These are phyloP conservation scores for Rhynchonycteris naso DNA, from an alignment of 2,797 vertebrate species.

Conservation along the genomic window DNA sequence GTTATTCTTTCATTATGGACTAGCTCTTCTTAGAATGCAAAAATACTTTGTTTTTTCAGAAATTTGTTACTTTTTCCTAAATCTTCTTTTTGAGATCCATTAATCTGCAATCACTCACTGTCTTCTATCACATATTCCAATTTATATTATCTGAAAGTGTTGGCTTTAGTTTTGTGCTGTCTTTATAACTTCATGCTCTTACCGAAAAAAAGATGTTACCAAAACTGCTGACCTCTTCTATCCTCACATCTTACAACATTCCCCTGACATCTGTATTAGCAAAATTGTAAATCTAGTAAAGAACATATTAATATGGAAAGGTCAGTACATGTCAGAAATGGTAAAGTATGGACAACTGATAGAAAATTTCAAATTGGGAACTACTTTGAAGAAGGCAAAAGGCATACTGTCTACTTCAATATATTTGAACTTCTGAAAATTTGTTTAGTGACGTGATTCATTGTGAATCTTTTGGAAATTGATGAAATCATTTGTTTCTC, in stretches of 20 bases:
- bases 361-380: slow-evolving; percentile 57
- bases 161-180: not conserved
- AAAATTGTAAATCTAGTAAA: slow-evolving; percentile 59
- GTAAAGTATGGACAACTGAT: slow-evolving; percentile 35
- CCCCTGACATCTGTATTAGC: slow-evolving; percentile 64
- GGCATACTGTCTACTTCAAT: not conserved
- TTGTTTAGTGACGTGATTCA: slow-evolving; percentile 11
- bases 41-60: not conserved
- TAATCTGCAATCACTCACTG: not conserved
- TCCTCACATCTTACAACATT: not conserved
- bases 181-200: slow-evolving; percentile 59
- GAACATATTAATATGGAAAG: slow-evolving; percentile 65
- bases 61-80: not conserved
- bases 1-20: not conserved
- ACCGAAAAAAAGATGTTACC: slow-evolving; percentile 3
- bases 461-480: slow-evolving; percentile 33
- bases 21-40: not conserved
- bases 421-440: slow-evolving; percentile 50
- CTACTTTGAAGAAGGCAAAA: slow-evolving; percentile 23
- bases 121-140: not conserved
- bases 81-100: not conserved
- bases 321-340: slow-evolving; percentile 54
- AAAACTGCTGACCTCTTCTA: slow-evolving; percentile 49
- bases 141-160: not conserved
- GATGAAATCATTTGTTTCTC: not conserved